Conservation (phyloP, 2,797 vertebrate species). For the Numenius phaeopus region DNA sequence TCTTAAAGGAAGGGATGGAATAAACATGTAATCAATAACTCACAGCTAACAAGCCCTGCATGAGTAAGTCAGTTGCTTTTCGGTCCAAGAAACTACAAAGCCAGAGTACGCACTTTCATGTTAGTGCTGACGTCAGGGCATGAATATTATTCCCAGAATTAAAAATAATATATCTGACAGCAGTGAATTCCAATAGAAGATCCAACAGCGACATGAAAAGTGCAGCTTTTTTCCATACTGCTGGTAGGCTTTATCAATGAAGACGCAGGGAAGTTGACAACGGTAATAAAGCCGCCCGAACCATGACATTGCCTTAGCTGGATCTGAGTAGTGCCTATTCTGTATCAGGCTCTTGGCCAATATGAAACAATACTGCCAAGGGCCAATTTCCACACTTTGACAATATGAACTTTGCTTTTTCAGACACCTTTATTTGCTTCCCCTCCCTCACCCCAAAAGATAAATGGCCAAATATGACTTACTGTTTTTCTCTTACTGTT, state of each 20-base stretch:
- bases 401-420: background rate
- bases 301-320: background rate
- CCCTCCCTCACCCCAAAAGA: background rate
- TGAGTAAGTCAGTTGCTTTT: background rate
- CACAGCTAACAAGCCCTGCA: background rate
- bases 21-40: background rate
- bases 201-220: background rate
- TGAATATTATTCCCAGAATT: background rate
- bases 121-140: background rate
- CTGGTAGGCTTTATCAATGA: background rate
- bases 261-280: background rate
- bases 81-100: background rate
- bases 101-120: background rate
- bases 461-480: background rate
- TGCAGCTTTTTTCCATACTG: background rate
- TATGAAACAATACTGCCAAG: background rate
- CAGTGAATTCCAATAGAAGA: background rate
- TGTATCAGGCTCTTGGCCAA: background rate
- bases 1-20: background rate
- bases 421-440: background rate
- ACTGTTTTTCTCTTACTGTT: background rate
- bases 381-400: background rate
- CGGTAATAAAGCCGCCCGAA: background rate
- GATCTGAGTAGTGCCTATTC: background rate
- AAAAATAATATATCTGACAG: background rate